Conservation (phyloP, 2,888 invertebrate genomes). For the Tinea pellionella region DNA sequence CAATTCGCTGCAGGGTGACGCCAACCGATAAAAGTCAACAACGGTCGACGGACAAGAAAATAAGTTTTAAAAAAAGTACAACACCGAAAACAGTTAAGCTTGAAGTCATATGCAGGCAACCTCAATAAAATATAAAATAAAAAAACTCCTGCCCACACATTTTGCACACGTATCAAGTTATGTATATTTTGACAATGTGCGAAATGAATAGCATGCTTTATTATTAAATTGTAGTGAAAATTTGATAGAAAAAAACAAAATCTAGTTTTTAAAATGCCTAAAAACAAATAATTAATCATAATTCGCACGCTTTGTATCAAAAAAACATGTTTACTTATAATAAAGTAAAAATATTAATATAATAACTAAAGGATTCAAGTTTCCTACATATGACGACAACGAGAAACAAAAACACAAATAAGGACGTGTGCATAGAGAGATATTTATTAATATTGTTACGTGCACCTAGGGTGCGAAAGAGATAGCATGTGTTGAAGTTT, state of each 20-base stretch:
- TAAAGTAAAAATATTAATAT: too few species aligned
- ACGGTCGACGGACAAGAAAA: slow-evolving; percentile 9
- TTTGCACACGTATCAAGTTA: too few species aligned
- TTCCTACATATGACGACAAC: neutral
- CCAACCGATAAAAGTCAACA: slow-evolving; percentile 52
- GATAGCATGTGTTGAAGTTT: too few species aligned
- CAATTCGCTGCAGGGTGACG: slow-evolving; percentile 82
- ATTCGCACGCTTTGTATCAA: too few species aligned
- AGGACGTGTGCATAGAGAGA: neutral
- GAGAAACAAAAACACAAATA: neutral
- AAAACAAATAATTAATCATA: too few species aligned
- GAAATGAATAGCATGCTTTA: too few species aligned
- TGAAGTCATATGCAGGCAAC: neutral
- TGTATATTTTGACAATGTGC: too few species aligned
- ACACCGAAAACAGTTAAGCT: slow-evolving; percentile 20
- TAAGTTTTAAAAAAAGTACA: slow-evolving; percentile 26
- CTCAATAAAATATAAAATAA: neutral
- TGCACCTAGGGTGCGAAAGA: too few species aligned
- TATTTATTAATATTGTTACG: neutral
- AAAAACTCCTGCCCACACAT: neutral
- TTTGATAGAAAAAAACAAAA: too few species aligned
- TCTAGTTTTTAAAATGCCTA: too few species aligned
- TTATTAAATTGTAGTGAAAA: too few species aligned
- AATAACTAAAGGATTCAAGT: neutral
- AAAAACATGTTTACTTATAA: too few species aligned